phyloP scores from a whole-genome alignment of 1,140 invertebrate species.

The Gryon sp. region DNA sequence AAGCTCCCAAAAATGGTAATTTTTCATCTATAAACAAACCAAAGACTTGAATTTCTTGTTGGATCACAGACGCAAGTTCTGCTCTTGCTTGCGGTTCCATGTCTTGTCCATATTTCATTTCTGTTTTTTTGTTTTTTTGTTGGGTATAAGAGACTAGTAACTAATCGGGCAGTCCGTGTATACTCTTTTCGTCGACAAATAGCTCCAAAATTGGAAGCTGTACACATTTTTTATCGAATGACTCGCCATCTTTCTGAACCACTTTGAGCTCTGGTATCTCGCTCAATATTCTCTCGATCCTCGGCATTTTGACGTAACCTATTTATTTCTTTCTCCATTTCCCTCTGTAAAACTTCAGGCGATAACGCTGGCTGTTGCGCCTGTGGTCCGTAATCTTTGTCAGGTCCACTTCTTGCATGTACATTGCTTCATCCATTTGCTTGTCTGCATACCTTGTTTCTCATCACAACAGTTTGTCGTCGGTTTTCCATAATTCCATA shows the following conservation, averaged over 20 bases:
- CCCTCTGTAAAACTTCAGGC: too few relatives aligned
- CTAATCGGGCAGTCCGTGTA: too few relatives aligned
- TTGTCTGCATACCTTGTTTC: background rate
- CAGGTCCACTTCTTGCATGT: constrained; percentile 16
- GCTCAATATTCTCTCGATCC: background rate
- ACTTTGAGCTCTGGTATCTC: constrained; percentile 41
- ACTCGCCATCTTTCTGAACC: constrained; percentile 62
- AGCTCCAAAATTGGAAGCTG: constrained; percentile 71
- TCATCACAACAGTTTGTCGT: constrained; percentile 18
- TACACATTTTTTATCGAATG: constrained; percentile 64
- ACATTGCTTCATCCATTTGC: background rate
- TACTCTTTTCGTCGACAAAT: too few relatives aligned
- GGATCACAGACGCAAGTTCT: constrained; percentile 46
- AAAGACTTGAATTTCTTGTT: constrained; percentile 64
- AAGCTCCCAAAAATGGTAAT: too few relatives aligned
- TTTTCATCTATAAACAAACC: constrained; percentile 73
- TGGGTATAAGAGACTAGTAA: constrained; percentile 62
- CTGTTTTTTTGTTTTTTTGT: constrained; percentile 29
- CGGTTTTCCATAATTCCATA: constrained; percentile 10
- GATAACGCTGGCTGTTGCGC: too few relatives aligned
- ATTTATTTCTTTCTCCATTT: constrained; percentile 7
- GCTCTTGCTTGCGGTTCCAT: constrained; percentile 64
- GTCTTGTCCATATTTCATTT: too few relatives aligned
- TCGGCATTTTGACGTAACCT: constrained; percentile 12
- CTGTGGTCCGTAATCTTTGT: too few relatives aligned